Base-by-base conservation (phyloP, 92 coral and sea anemone genomes). In the Micromussa lordhowensis region DNA sequence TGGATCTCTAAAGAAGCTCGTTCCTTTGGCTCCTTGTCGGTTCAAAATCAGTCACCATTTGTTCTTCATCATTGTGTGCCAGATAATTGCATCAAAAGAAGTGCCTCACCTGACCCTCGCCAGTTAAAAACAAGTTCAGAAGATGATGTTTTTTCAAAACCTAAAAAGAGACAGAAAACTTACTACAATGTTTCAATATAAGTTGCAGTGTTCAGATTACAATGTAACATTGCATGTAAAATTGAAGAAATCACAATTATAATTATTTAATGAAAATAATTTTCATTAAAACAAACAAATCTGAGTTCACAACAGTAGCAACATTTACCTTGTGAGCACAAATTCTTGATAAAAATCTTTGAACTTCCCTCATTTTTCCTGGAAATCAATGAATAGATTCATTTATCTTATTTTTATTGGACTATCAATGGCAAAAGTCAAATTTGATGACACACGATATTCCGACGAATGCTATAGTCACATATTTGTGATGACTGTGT, bases 351-450 rank as follows among this genome's bases (percentile, higher is more conserved):
- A 97, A 90, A 90, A 97, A 97, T 79, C 99, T 93, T 81, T 97
- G 98, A 32, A 94, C 91, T 78, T 97, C 99, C 88, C 98, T 95
- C 80, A 95, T 91, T 87, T 95, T 97, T 51, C 99, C 99, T 97
- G 68, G 31, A 78, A 75, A 68, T 78, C 15, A 68, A 84, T 59
- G n/a, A 59, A 18, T 64, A 44, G 66, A 74, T 68, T 82, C 48
- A 30, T 6, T 17, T 6, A 40, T 36, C 4, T 36, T 44, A 44
- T 44, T 44, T 44, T 44, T 44, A 44, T 44, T 0, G 51, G 51
- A 0, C 51, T 44, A 44, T 7, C 51, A 44, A 44, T 7, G 48
- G 0, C 11, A 44, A 44, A 44, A 12, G 8, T 44, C 13, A 44
- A 44, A 44, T 19, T 19, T 58, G 57, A 53, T 16, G 57, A 3